Base-by-base conservation (phyloP, 1,140 invertebrate species). In the Drosophila santomea region DNA sequence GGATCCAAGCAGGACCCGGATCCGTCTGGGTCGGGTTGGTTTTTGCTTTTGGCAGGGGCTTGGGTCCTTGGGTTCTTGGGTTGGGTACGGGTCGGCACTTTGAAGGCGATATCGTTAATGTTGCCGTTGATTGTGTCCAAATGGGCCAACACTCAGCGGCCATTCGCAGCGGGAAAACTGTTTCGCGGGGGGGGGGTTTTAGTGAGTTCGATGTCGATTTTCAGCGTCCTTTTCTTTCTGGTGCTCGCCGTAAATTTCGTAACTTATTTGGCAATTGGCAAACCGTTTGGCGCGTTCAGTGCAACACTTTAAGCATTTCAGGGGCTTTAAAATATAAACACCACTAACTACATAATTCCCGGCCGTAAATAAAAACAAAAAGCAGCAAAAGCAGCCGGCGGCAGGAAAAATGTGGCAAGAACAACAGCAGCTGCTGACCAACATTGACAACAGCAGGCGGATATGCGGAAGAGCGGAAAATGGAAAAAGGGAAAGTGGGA, bases 71-170 rank as follows among this genome's bases (percentile, higher is more conserved):
- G 32, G 45, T 11, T 23, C 41, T 39, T 35, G 66, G 80, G 23
- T 64, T 54, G 64, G 71, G 36, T 51, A 12, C 44, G 55, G 75
- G 69, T 75, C 67, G 78, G 78, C 83, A 76, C 66, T 83, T 88
- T 79, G 79, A 88, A 76, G 83, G 84, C 84, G 83, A 88, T 88
- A 88, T 88, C 84, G 84, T 88, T 88, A 88, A 88, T 88, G 84
- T 86, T 86, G 74, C 82, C 69, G 82, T 85, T 86, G 82, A 85
- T 85, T 85, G 81, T 83, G 83, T 66, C 83, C 82, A 86, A 78
- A 78, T 77, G 74, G 74, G 74, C 44, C 64, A 63, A 74, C 71
- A 75, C 77, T 60, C 71, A 57, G 56, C 67, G 55, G 54, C 69
- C 58, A 62, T 74, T 67, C 68, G 60, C 58, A 60, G 71, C 54